Base-by-base conservation (phyloP, 1,140 invertebrate species). In the Vollenhovia emeryi region DNA sequence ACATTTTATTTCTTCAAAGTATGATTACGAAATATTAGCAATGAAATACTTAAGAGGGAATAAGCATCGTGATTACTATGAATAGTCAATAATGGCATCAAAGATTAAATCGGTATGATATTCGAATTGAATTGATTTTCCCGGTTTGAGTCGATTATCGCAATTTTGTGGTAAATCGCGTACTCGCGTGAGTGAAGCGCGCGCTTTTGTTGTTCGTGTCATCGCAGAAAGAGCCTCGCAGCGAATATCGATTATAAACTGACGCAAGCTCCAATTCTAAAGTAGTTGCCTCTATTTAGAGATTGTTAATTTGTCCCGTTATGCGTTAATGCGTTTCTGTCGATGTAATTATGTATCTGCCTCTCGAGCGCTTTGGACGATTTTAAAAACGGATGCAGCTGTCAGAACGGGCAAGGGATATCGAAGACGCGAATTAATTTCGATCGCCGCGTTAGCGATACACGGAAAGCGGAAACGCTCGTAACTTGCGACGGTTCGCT, bases 161-260 rank as follows among this genome's bases (percentile, higher is more conserved):
- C 45, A 18, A 83, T 88, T 86, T 69, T 55, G 30, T 43, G 36
- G 57, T 48, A 27, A 74, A 84, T 83, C 55, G n/a, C n/a, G 50
- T 33, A 64, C 13, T n/a, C n/a, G n/a, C n/a, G n/a, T 33, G n/a
- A 50, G n/a, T 3, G 43, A 78, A 33, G 57, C 6, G 6, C 13
- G 43, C n/a, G 4, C 8, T 78, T 78, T 78, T 78, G 3, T 50
- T 36, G 43, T 21, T 50, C 24, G 7, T 11, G 7, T 45, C 15
- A 43, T 21, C 27, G 76, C 50, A 87, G 83, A 75, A 90, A 93
- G 91, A 94, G 57, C 18, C 3, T 11, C 84, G 69, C 86, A 85
- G 88, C 90, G 87, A 90, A 92, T 92, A 85, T 91, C 90, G 71
- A 92, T 91, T 92, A 92, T 93, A 93, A 94, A 93, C 91, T 93